phyloP scores from a whole-genome alignment of 2,888 invertebrate species.

The Sphaeridia pumilis region DNA sequence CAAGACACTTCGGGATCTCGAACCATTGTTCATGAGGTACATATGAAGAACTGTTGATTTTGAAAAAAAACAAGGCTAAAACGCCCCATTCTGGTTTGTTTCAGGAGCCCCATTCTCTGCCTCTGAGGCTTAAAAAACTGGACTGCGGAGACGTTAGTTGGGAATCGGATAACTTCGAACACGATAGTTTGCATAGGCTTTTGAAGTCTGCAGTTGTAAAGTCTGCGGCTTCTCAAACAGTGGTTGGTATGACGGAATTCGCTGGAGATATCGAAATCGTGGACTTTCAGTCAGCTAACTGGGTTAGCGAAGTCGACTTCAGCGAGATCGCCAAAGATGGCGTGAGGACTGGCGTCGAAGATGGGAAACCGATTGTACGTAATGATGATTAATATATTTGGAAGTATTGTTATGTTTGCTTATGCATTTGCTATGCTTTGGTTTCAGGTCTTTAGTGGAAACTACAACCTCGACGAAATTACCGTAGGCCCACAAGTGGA shows the following conservation, averaged over 20 bases:
- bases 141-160: not conserved
- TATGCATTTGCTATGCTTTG: not conserved
- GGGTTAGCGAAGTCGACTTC: slow-evolving; percentile 23
- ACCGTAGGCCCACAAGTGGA: slow-evolving; percentile 8
- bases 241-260: slow-evolving; percentile 21
- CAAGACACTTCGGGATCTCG: no score
- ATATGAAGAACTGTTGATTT: no score
- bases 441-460: slow-evolving; percentile 12
- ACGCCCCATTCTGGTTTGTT: no score
- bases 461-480: slow-evolving; percentile 11
- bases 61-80: no score
- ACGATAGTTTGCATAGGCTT: not conserved
- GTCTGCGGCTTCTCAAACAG: slow-evolving; percentile 11
- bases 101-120: no score
- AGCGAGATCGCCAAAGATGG: slow-evolving; percentile 21
- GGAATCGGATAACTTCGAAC: not conserved
- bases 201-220: slow-evolving; percentile 15
- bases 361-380: not conserved
- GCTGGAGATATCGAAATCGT: slow-evolving; percentile 12
- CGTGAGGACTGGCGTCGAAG: slow-evolving; percentile 6
- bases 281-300: slow-evolving; percentile 3
- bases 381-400: not conserved
- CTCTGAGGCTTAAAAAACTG: no score
- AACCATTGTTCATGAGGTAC: no score
- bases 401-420: not conserved